Evolutionary conservation across 2,113 vertebrate species (phyloP).

Genomic region (Struthio camelus): DNA sequence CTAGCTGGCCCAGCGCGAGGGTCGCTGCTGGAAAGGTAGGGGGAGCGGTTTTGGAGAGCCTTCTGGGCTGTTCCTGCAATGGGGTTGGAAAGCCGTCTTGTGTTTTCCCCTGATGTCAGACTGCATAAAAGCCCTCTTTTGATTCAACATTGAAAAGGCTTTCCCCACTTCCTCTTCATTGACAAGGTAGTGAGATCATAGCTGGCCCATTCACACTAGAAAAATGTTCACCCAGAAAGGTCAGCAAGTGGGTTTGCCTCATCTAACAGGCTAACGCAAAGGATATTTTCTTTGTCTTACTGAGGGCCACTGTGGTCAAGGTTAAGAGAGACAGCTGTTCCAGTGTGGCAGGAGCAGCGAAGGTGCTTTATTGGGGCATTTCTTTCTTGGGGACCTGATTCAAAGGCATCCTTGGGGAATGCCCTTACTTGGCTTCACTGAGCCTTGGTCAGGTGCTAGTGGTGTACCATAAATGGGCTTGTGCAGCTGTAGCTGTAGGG

Average conservation of each 20-base stretch:
- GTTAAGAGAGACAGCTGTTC: neutral
- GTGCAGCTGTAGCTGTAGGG: neutral
- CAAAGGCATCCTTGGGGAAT: neutral
- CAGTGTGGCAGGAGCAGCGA: slow-evolving; percentile 3
- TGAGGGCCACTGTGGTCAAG: slow-evolving; percentile 45
- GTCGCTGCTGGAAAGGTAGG: slow-evolving; percentile 63
- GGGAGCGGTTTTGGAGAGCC: slow-evolving; percentile 29
- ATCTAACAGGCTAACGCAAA: slow-evolving; percentile 8
- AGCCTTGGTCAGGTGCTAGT: neutral
- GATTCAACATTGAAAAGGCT: slow-evolving; percentile 42
- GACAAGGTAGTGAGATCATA: slow-evolving; percentile 74
- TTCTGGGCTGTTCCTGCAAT: slow-evolving; percentile 66
- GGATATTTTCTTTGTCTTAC: slow-evolving; percentile 53
- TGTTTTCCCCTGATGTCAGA: slow-evolving; percentile 65
- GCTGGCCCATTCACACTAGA: slow-evolving; percentile 63
- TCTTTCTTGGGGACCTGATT: neutral
- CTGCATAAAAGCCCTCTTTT: slow-evolving; percentile 54
- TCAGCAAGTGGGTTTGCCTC: slow-evolving; percentile 59
- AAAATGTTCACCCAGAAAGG: slow-evolving; percentile 68
- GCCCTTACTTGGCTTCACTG: neutral
- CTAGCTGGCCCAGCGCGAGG: slow-evolving; percentile 55
- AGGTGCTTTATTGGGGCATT: neutral
- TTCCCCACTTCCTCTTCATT: slow-evolving; percentile 61
- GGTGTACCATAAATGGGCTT: neutral
- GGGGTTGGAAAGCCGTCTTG: slow-evolving; percentile 49